Percentiles rank a stretch among this genome's conserved stretches.
phyloP scores from a whole-genome alignment of 2,113 vertebrate species.

The Catharus fuscescens region DNA sequence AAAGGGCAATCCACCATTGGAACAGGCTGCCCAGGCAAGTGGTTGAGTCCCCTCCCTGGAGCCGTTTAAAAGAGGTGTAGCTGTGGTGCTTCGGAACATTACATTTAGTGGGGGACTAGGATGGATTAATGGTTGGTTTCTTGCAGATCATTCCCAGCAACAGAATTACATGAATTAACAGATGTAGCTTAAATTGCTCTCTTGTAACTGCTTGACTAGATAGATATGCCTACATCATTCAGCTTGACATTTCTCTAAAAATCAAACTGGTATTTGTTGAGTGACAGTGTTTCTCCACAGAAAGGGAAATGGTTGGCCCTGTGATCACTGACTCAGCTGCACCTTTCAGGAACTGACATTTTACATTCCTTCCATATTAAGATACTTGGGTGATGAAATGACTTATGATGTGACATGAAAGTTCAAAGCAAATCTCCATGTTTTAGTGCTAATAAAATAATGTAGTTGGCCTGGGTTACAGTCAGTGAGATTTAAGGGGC shows the following conservation, averaged over 20 bases:
- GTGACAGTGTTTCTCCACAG: neutral
- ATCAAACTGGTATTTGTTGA: neutral
- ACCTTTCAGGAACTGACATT: neutral
- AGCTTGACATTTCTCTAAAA: neutral
- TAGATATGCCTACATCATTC: neutral
- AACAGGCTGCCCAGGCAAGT: neutral
- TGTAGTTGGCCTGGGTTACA: neutral
- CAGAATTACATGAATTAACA: neutral
- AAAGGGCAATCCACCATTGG: neutral
- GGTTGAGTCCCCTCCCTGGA: neutral
- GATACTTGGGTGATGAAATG: neutral
- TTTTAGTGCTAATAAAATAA: neutral
- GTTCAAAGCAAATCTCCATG: neutral
- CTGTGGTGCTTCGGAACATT: neutral
- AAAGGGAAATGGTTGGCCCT: neutral
- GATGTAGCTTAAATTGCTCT: neutral
- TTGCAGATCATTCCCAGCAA: neutral
- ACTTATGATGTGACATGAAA: neutral
- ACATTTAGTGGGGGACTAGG: neutral
- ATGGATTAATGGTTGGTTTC: neutral
- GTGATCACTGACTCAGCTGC: neutral
- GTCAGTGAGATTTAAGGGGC: neutral
- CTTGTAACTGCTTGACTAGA: neutral
- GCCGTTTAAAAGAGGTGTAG: neutral
- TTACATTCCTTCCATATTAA: neutral